A percentile compares a stretch with the other conserved stretches of the same genome.
Evolutionary conservation across 2,113 vertebrate species (phyloP).

Genomic region (Dipodomys ordii): DNA sequence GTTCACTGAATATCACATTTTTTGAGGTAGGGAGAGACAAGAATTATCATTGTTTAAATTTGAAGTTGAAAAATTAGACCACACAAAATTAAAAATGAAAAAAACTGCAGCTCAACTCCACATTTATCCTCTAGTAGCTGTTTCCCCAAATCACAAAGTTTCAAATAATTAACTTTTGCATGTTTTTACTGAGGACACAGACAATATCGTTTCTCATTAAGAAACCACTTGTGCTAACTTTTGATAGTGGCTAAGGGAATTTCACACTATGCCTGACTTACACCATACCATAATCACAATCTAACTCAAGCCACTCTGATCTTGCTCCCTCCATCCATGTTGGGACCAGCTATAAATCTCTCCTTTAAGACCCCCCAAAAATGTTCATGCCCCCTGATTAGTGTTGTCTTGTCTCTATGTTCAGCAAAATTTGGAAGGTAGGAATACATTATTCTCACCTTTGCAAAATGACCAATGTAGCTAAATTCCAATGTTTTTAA

Average conservation of each 20-base stretch:
- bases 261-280: neutral
- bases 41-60: neutral
- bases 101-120: neutral
- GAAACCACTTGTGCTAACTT: rapidly evolving
- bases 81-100: neutral
- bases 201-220: too few species aligned
- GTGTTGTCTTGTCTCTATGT: neutral
- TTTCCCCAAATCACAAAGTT: neutral
- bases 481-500: neutral
- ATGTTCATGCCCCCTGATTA: neutral
- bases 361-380: neutral
- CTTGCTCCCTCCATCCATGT: neutral
- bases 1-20: neutral
- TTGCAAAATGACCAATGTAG: neutral
- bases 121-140: neutral
- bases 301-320: neutral
- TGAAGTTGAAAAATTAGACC: neutral
- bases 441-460: neutral
- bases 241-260: rapidly evolving
- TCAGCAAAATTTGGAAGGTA: neutral
- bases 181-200: neutral
- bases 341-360: neutral
- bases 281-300: rapidly evolving
- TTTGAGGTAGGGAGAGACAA: neutral
- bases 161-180: neutral